Evolutionary conservation across 2,888 invertebrate genomes (phyloP).

Genomic region (Ectemnius continuus): DNA sequence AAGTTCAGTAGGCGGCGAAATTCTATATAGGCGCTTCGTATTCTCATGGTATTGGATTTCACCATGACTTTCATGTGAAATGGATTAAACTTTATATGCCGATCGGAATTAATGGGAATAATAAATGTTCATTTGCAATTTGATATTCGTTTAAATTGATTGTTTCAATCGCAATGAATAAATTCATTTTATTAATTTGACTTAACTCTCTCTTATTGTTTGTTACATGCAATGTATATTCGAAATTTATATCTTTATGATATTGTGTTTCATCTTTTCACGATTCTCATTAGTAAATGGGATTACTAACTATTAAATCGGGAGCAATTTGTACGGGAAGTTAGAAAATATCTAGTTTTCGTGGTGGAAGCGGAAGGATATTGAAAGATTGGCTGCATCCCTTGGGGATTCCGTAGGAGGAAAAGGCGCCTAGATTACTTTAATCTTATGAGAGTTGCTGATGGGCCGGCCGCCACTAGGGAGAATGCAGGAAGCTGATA

Average conservation of each 20-base stretch:
- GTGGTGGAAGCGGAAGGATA: slow-evolving; percentile 9
- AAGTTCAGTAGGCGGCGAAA: not conserved
- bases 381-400: slow-evolving; percentile 33
- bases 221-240: too few relatives aligned
- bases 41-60: not conserved
- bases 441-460: slow-evolving; percentile 23
- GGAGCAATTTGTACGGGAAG: too few relatives aligned
- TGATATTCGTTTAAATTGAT: too few relatives aligned
- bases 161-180: too few relatives aligned
- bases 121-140: too few relatives aligned
- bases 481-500: slow-evolving; percentile 34
- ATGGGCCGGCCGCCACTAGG: slow-evolving; percentile 19
- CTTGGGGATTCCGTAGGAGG: not conserved
- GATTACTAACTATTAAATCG: too few relatives aligned
- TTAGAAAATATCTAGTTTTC: slow-evolving; percentile 18
- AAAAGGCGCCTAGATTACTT: slow-evolving; percentile 38
- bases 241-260: too few relatives aligned
- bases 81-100: not conserved
- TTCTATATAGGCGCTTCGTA: not conserved
- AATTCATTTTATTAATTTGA: too few relatives aligned
- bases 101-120: not conserved
- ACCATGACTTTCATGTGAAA: not conserved
- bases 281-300: too few relatives aligned
- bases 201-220: too few relatives aligned
- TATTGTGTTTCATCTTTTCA: too few relatives aligned